These are phyloP conservation scores for Corapipo altera DNA, from an alignment of 2,113 vertebrate species.

Conservation along the genomic window DNA sequence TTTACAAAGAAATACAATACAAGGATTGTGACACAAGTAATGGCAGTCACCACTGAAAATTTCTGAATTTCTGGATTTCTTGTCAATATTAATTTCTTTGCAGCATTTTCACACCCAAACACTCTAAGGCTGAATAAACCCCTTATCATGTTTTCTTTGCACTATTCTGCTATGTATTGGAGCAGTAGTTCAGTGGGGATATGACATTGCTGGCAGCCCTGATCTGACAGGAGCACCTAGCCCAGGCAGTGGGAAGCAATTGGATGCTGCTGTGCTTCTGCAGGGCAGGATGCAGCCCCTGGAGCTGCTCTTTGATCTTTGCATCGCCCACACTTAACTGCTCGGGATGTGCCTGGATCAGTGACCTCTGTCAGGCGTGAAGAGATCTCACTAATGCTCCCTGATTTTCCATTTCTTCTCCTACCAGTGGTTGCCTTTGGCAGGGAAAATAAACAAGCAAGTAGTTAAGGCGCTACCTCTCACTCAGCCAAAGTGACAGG, in stretches of 20 bases:
- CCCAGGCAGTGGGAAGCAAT: rapidly evolving
- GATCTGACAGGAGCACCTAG: not conserved
- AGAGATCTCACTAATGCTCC: not conserved
- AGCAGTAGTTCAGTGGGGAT: not conserved
- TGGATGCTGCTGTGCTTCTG: not conserved
- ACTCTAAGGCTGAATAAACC: not conserved
- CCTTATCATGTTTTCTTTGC: not conserved
- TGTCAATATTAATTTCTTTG: not conserved
- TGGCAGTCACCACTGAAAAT: not conserved
- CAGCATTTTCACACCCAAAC: not conserved
- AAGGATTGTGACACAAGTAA: not conserved
- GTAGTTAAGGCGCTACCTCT: not conserved
- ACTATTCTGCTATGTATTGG: not conserved
- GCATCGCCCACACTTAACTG: not conserved
- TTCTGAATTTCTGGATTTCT: not conserved
- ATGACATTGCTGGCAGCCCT: not conserved
- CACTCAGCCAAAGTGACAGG: not conserved
- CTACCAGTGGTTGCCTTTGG: not conserved
- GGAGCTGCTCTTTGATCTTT: not conserved
- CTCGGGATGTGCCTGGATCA: rapidly evolving
- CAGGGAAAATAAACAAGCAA: slow-evolving; percentile 1
- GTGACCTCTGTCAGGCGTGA: not conserved
- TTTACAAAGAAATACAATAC: not conserved
- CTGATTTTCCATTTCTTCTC: not conserved
- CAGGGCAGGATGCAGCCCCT: not conserved